These are phyloP conservation scores for Disparrhopalites patrizii DNA, from an alignment of 2,888 invertebrate genomes.

Conservation along the genomic window DNA sequence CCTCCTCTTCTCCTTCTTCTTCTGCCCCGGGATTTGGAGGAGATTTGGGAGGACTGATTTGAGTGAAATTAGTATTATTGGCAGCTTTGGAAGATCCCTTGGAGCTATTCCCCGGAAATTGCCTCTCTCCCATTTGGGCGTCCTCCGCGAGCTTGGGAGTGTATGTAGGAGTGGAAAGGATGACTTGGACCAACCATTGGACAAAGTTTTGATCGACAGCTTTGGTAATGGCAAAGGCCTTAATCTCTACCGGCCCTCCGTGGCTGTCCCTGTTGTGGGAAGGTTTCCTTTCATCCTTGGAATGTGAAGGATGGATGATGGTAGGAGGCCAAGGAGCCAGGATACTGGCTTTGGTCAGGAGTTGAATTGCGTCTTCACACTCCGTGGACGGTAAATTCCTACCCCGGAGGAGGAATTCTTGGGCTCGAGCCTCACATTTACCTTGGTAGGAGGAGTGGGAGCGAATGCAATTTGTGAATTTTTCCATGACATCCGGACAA, in stretches of 20 bases:
- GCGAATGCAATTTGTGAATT: slow-evolving; percentile 27
- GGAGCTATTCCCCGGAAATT: not conserved
- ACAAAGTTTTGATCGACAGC: slow-evolving; percentile 12
- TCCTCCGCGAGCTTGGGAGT: too few relatives aligned
- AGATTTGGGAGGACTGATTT: too few relatives aligned
- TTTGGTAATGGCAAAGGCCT: not conserved
- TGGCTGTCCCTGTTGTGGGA: not conserved
- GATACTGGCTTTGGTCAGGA: not conserved
- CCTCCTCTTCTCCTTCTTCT: too few relatives aligned
- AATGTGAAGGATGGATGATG: too few relatives aligned
- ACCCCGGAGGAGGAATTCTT: slow-evolving; percentile 7
- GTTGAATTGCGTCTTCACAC: slow-evolving; percentile 7
- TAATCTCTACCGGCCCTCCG: slow-evolving; percentile 4
- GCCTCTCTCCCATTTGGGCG: not conserved
- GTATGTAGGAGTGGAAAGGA: too few relatives aligned
- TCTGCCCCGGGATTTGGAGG: too few relatives aligned
- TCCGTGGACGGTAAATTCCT: not conserved
- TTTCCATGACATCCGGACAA: slow-evolving; percentile 15
- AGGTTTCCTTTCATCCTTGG: too few relatives aligned
- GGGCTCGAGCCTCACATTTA: slow-evolving; percentile 15
- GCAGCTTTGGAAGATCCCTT: too few relatives aligned
- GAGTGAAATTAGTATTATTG: too few relatives aligned
- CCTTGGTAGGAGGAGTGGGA: slow-evolving; percentile 11
- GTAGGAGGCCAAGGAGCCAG: slow-evolving; percentile 17
- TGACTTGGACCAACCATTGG: slow-evolving; percentile 7